Evolutionary conservation across 2,888 invertebrate genomes (phyloP), one percentile per base, ranked within the genome.

Genomic region (Acanthopleura granulata): DNA sequence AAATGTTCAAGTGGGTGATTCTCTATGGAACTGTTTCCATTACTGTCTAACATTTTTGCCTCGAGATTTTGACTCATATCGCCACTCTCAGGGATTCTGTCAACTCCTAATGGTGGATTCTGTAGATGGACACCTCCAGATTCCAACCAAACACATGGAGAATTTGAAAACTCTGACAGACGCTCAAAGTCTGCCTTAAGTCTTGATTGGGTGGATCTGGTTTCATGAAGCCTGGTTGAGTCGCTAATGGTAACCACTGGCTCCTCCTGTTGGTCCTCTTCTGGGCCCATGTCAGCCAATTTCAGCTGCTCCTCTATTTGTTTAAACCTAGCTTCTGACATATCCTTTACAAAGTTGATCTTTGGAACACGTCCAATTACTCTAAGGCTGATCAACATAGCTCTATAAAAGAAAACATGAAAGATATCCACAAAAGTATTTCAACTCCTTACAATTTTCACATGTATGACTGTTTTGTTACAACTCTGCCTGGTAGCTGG

Each of bases 251-350:
- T 40, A 40, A 40, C 3, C 40, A 40, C 40, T 40, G 3, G 40
- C 4, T 40, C 50, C 0, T 27, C 30, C 0, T 78, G 62, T 16
- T 76, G 76, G 11, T 74, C 75, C 72, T 75, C 78, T 69, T 83
- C 82, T 1, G 81, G 81, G 6, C 86, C 85, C 76, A 80, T 82
- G 75, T 86, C 86, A 0, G 83, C 85, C 11, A 40, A 50, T 74
- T 77, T 75, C 16, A 86, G 77, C 40, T 83, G 74, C 62, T 75
- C 61, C 30, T 84, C 80, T 11, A 86, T 73, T 40, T 76, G 74
- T 62, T 77, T 30, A 16, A 81, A 49, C 15, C 77, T 74, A 12
- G 77, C 74, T 22, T 49, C 50, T 12, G 77, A 62, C 72, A 76
- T 78, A 72, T 84, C 84, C 49, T 81, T 79, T 16, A 83, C 80